These are phyloP conservation scores for Marisa cornuarietis DNA, from an alignment of 1,140 invertebrate genomes.

Conservation along the genomic window DNA sequence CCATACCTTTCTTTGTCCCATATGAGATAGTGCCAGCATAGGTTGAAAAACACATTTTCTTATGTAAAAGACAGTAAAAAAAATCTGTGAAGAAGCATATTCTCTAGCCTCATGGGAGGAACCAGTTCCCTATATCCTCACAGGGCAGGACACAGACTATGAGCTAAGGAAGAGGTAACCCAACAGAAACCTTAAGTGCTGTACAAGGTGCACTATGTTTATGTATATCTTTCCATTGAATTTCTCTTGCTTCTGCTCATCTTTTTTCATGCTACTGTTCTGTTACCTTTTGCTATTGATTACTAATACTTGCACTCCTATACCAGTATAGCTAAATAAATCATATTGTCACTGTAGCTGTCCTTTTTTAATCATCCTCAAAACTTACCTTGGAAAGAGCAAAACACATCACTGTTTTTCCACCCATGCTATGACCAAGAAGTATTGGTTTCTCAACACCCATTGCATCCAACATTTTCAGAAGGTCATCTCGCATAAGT, in stretches of 20 bases:
- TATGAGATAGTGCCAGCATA: too few relatives aligned
- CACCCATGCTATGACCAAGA: constrained; percentile 93
- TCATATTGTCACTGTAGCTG: neutral
- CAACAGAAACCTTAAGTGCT: too few relatives aligned
- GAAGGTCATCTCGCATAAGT: constrained; percentile 79
- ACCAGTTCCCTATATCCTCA: too few relatives aligned
- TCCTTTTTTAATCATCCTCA: neutral
- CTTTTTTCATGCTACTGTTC: neutral
- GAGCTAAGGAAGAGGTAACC: too few relatives aligned
- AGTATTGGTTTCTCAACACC: constrained; percentile 74
- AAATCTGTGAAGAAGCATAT: too few relatives aligned
- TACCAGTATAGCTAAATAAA: neutral
- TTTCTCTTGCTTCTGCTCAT: too few relatives aligned
- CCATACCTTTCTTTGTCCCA: too few relatives aligned
- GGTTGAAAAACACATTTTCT: too few relatives aligned
- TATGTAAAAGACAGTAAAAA: too few relatives aligned
- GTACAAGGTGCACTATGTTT: neutral
- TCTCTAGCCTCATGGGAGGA: too few relatives aligned
- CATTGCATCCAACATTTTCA: constrained; percentile 73
- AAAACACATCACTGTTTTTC: constrained; percentile 82
- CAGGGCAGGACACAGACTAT: too few relatives aligned
- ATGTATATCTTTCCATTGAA: too few relatives aligned
- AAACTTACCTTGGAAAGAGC: constrained; percentile 74
- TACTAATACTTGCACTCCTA: neutral
- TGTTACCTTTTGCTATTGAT: neutral